Base-by-base conservation (phyloP, 2,113 vertebrate species). In the Ptyas mucosa region DNA sequence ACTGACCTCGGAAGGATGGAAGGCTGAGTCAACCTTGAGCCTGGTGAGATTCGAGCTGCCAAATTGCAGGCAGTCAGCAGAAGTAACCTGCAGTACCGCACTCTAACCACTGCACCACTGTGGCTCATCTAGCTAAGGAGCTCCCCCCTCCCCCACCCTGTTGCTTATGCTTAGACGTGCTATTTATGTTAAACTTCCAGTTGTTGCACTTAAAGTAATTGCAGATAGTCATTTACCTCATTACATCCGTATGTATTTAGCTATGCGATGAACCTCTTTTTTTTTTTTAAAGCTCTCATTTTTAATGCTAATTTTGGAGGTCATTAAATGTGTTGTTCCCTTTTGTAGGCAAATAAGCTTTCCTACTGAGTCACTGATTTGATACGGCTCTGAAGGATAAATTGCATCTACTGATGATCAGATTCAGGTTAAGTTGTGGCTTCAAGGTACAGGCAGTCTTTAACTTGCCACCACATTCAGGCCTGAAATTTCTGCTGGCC, bases 151-250 rank as follows among this genome's bases (percentile, higher is more conserved):
- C 4, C n/a, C 3, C 21, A 18, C 20, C 92, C 55, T 58, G 87
- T 87, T 92, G 90, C 81, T 86, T 69, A 91, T 94, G 89, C 57
- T 95, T 95, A 87, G 39, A 89, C 92, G 14, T 88, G 90, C 93
- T 87, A 95, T 96, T 97, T 97, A 97, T 93, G 94, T 92, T 95
- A 93, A 96, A 97, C 93, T 96, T 96, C 92, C 90, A 95, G 94
- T 94, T 92, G 94, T 94, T 96, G 94, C 95, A 96, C 91, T 97
- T 96, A 95, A 95, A 92, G 89, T 97, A 97, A 97, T 97, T 97
- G 96, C 95, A 95, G 93, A 95, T 54, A 97, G 96, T 96, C 94
- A 94, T 95, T 96, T 97, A 95, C 96, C 91, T 97, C 96, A 93
- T 97, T 97, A 95, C 95, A 0, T 96, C 96, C 91, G 46, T 94